phyloP scores from a whole-genome alignment of 2,113 vertebrate genomes.

The Peromyscus californicus region DNA sequence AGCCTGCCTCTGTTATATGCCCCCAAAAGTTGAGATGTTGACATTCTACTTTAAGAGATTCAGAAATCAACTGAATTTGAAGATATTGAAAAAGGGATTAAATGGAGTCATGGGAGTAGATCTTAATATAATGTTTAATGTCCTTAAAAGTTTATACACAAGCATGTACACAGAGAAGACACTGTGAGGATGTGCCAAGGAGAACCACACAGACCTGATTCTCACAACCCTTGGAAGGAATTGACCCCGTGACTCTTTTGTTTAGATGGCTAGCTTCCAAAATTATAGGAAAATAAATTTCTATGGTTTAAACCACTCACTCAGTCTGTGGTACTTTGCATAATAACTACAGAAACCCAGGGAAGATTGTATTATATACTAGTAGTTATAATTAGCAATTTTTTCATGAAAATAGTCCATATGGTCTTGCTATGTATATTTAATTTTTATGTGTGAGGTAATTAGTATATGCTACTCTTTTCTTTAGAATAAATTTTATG shows the following conservation, averaged over 20 bases:
- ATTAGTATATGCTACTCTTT: neutral
- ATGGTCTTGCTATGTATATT: neutral
- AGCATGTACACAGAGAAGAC: neutral
- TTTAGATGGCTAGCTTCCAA: neutral
- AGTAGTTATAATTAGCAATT: neutral
- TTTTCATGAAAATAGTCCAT: neutral
- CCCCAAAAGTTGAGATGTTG: neutral
- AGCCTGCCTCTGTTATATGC: fast-evolving
- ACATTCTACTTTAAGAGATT: neutral
- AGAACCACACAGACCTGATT: neutral
- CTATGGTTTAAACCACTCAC: neutral
- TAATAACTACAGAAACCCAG: neutral
- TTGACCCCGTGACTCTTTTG: fast-evolving
- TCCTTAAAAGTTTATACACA: neutral
- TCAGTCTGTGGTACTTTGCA: neutral
- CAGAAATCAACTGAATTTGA: neutral
- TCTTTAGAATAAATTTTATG: neutral
- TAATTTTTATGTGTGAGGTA: neutral
- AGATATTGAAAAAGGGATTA: neutral
- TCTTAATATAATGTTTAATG: neutral
- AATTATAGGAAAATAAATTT: neutral
- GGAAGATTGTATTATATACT: too few species aligned
- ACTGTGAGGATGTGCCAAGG: neutral
- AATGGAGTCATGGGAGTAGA: neutral
- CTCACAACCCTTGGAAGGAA: neutral